Base-by-base conservation (phyloP, 2,888 invertebrate genomes). In the Hydrotaea cyrtoneurina region DNA sequence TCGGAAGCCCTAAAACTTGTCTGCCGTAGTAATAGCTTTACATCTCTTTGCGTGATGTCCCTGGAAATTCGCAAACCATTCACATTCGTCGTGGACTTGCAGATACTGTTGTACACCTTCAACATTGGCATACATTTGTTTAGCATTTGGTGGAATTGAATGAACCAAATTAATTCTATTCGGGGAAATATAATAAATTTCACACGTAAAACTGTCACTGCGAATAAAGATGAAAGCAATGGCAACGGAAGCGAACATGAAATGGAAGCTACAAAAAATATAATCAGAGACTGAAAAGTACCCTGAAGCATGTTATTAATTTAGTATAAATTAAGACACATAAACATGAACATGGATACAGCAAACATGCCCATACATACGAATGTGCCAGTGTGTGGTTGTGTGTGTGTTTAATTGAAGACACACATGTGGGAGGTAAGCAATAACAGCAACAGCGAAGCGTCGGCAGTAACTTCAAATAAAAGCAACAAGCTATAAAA, bases 301-400 rank as follows among this genome's bases (percentile, higher is more conserved):
- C 39, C 66, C 43, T 66, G 11, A 66, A 66, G 66, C 66, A 66
- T 39, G 66, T 43, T 55, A 72, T 72, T 72, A 72, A 53, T 72
- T 72, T 72, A 26, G 72, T 72, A 72, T 55, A 72, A 72, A 72
- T 72, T 53, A 72, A 72, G 72, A 53, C 31, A 55, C 31, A 71
- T 50, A 71, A 46, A 62, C 31, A 62, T 21, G 7, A n/a, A 62
- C 31, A 62, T 26, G 7, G 13, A 57, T 1, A 66, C 21, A 66
- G 7, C 21, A 19, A 15, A 64, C 19, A 39, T 39, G 19, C n/a
- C n/a, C n/a, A n/a, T n/a, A n/a, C n/a, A 36, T 59, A 11, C 17
- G 36, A 17, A 53, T 53, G 19, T 8, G 19, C n/a, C 3, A 10
- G 53, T 53, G 8, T 53, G 53, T 19, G 39, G 8, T 39, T 39